Conservation (phyloP, 2,888 invertebrate genomes). For the Cryptus armator region DNA sequence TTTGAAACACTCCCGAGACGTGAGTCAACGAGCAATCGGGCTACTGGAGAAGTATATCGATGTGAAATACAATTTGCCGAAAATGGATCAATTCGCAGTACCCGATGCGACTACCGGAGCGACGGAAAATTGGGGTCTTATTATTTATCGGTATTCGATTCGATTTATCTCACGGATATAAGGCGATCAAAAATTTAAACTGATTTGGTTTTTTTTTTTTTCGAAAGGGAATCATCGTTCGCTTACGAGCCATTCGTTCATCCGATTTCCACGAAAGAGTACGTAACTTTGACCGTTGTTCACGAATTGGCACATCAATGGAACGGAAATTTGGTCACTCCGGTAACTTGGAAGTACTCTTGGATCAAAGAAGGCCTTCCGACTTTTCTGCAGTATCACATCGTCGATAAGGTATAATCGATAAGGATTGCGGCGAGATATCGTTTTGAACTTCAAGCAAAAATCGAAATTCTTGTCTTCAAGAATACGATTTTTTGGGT, state of each 20-base stretch:
- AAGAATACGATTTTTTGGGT: too few species aligned
- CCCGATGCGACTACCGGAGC: slow-evolving; percentile 95
- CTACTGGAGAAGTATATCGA: slow-evolving; percentile 92
- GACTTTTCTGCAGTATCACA: slow-evolving; percentile 84
- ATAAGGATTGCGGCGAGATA: background rate
- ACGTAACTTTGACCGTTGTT: slow-evolving; percentile 77
- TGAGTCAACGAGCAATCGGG: slow-evolving; percentile 91
- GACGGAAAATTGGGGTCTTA: slow-evolving; percentile 97
- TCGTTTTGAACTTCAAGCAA: too few species aligned
- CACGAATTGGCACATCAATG: slow-evolving; percentile 86
- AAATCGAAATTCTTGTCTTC: too few species aligned
- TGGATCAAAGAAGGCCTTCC: slow-evolving; percentile 85
- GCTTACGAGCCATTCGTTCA: slow-evolving; percentile 59
- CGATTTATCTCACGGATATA: background rate
- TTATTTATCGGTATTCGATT: slow-evolving; percentile 88
- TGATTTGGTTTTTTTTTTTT: background rate
- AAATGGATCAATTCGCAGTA: slow-evolving; percentile 90
- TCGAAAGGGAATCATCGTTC: slow-evolving; percentile 60
- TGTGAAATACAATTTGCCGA: slow-evolving; percentile 92
- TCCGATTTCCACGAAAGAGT: slow-evolving; percentile 64
- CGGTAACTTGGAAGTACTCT: slow-evolving; percentile 78
- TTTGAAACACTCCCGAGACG: slow-evolving; percentile 90
- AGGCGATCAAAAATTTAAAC: background rate
- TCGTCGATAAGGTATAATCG: slow-evolving; percentile 76
- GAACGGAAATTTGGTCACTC: slow-evolving; percentile 81